Evolutionary conservation across 2,797 vertebrate genomes (phyloP).

Genomic region (Poecilia picta): DNA sequence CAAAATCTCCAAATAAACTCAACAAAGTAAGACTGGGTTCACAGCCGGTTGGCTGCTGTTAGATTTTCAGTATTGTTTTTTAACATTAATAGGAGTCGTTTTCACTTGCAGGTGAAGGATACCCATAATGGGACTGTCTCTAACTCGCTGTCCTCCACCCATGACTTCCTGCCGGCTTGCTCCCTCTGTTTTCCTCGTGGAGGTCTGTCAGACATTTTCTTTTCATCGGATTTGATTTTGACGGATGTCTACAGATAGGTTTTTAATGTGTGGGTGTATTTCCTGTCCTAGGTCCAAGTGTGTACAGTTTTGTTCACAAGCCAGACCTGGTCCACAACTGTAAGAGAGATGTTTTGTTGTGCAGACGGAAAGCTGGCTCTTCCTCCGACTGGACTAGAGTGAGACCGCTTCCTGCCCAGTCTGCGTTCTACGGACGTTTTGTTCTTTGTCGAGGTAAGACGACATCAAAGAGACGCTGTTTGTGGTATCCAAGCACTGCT

Average conservation of each 20-base stretch:
- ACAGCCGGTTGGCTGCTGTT: background rate
- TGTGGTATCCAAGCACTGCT: background rate
- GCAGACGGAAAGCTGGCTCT: constrained; percentile 75
- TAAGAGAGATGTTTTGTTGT: constrained; percentile 86
- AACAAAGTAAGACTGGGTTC: constrained; percentile 61
- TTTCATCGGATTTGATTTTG: background rate
- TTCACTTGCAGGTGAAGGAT: constrained; percentile 44
- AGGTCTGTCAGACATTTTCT: constrained; percentile 74
- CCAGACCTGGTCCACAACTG: constrained; percentile 90
- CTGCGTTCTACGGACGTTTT: constrained; percentile 87
- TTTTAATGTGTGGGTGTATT: background rate
- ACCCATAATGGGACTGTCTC: constrained; percentile 40
- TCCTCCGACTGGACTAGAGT: constrained; percentile 90
- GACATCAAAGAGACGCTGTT: background rate
- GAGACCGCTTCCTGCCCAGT: constrained; percentile 83
- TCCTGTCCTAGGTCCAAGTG: constrained; percentile 79
- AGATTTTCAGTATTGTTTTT: background rate
- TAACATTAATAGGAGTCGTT: constrained; percentile 17
- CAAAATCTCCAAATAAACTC: constrained; percentile 36
- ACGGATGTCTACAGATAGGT: background rate
- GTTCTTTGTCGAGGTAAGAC: constrained; percentile 90
- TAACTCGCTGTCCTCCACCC: constrained; percentile 88
- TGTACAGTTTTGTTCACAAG: constrained; percentile 87
- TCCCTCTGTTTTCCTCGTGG: constrained; percentile 87
- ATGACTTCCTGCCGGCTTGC: constrained; percentile 93